phyloP scores from a whole-genome alignment of 2,797 vertebrate species.

The Petrocephalus sullivani region DNA sequence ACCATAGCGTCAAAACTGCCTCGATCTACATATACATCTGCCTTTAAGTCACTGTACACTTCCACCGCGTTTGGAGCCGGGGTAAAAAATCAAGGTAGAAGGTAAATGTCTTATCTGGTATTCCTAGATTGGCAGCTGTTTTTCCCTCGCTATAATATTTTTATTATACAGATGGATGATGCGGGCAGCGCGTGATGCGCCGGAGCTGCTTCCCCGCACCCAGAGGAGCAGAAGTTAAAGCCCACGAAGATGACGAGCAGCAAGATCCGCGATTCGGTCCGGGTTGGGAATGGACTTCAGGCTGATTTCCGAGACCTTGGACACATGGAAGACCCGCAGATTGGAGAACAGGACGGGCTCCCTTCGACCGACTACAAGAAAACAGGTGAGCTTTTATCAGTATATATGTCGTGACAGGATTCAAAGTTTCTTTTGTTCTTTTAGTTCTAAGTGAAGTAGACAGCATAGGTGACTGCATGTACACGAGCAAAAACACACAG shows the following conservation, averaged over 20 bases:
- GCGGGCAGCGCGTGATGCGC: conserved; percentile 33
- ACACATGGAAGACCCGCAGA: conserved; percentile 22
- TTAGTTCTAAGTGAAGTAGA: not conserved
- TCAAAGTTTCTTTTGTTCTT: not conserved
- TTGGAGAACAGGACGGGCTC: conserved; percentile 17
- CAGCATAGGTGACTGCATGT: not conserved
- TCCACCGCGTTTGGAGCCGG: not conserved
- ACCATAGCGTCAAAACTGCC: not conserved
- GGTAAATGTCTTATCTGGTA: not conserved
- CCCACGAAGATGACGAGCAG: conserved; percentile 30
- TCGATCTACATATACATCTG: not conserved
- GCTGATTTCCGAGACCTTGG: conserved; percentile 14
- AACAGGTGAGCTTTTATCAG: conserved; percentile 19
- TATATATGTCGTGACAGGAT: not conserved
- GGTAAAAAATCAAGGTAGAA: not conserved
- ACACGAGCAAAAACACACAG: not conserved
- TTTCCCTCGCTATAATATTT: conserved; percentile 23
- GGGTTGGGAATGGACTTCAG: conserved; percentile 24
- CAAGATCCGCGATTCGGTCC: conserved; percentile 20
- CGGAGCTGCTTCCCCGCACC: conserved; percentile 12
- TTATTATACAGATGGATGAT: conserved; percentile 18
- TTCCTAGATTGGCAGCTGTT: not conserved
- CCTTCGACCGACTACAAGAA: conserved; percentile 15
- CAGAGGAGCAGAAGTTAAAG: conserved; percentile 12
- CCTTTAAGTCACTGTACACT: not conserved